phyloP scores from a whole-genome alignment of 2,113 vertebrate genomes.

The Micromys minutus region DNA sequence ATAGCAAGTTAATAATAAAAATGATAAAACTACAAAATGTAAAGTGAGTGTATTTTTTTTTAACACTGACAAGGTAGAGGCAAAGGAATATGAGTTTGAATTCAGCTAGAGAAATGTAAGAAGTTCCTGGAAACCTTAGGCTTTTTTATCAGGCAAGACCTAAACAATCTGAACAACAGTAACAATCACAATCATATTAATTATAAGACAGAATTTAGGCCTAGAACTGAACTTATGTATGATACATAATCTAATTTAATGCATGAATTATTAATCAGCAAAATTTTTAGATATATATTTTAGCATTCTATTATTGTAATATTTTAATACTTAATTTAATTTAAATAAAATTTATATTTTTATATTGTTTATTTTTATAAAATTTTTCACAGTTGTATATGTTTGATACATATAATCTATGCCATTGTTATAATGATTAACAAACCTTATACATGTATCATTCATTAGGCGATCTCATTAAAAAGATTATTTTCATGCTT shows the following conservation, averaged over 20 bases:
- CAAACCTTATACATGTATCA: not conserved
- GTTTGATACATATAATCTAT: not conserved
- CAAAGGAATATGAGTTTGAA: not conserved
- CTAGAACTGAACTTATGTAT: not conserved
- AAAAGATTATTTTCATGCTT: not conserved
- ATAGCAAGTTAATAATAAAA: not conserved
- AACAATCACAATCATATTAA: not conserved
- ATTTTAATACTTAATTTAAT: not conserved
- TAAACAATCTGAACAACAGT: not conserved
- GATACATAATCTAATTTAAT: not conserved
- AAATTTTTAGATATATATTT: not conserved
- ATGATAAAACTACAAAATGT: not conserved
- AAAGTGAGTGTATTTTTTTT: not conserved
- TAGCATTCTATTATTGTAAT: not conserved
- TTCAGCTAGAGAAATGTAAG: not conserved
- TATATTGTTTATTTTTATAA: not conserved
- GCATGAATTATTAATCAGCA: not conserved
- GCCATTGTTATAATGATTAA: not conserved
- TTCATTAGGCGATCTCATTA: not conserved
- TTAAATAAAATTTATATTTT: not conserved
- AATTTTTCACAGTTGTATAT: not conserved
- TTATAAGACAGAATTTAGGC: not conserved
- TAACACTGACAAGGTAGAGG: not conserved
- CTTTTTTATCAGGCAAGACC: too few relatives aligned
- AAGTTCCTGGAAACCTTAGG: not conserved